Evolutionary conservation across 2,797 vertebrate genomes (phyloP).

Genomic region (Chanos chanos): DNA sequence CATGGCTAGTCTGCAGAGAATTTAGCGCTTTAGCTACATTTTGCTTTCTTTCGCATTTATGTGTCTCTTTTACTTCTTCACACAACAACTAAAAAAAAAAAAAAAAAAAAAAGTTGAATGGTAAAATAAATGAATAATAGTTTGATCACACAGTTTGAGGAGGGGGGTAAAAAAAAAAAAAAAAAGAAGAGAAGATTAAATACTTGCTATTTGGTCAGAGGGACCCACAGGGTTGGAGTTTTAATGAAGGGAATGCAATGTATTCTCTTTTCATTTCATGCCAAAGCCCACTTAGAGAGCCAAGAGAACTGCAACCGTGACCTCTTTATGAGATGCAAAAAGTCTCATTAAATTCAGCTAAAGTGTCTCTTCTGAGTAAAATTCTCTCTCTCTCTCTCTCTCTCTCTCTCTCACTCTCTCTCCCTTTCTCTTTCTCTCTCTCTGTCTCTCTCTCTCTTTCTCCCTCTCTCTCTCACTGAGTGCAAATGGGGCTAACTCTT

Average conservation of each 20-base stretch:
- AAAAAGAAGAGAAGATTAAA: slow-evolving; percentile 44
- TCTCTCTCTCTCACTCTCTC: too few species aligned
- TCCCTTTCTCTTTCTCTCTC: too few species aligned
- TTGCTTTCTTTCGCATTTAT: slow-evolving; percentile 39
- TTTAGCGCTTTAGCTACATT: too few species aligned
- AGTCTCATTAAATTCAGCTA: slow-evolving; percentile 31
- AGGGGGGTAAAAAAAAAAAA: too few species aligned
- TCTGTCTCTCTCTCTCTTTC: too few species aligned
- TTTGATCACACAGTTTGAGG: slow-evolving; percentile 32
- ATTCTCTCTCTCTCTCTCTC: too few species aligned
- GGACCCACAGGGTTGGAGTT: slow-evolving; percentile 33
- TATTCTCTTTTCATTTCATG: slow-evolving; percentile 35
- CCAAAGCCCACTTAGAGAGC: slow-evolving; percentile 29
- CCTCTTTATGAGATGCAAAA: slow-evolving; percentile 29
- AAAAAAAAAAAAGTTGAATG: too few species aligned
- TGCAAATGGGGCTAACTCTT: slow-evolving; percentile 26
- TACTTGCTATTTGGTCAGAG: slow-evolving; percentile 30
- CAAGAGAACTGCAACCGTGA: slow-evolving; percentile 35
- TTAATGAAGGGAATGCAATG: slow-evolving; percentile 20
- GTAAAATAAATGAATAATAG: slow-evolving; percentile 32
- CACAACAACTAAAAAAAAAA: slow-evolving; percentile 39
- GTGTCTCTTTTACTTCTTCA: slow-evolving; percentile 39
- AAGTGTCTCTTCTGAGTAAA: slow-evolving; percentile 27
- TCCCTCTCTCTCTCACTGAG: too few species aligned
- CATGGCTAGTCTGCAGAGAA: too few species aligned